Percentiles rank a stretch among this genome's conserved stretches.
Conservation (phyloP, 2,113 vertebrate genomes). For the Bungarus multicinctus region DNA sequence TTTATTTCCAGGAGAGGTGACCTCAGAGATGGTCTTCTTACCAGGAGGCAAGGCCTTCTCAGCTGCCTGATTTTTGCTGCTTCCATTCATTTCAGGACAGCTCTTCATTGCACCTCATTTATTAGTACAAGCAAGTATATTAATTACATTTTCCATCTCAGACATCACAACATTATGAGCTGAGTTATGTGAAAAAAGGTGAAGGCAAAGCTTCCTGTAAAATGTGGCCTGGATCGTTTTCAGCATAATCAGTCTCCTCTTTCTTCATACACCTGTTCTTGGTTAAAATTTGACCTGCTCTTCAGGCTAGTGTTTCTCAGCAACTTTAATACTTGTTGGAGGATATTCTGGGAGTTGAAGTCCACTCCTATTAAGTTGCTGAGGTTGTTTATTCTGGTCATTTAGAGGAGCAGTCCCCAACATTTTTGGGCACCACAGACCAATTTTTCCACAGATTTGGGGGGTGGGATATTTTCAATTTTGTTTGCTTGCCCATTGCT, state of each 20-base stretch:
- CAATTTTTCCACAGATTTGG: neutral
- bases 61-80: neutral
- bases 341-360: neutral
- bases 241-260: neutral
- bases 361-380: neutral
- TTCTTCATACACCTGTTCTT: neutral
- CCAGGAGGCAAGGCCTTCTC: neutral
- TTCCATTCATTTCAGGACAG: neutral
- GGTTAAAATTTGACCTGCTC: neutral
- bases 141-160: neutral
- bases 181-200: neutral
- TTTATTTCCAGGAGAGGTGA: conserved; percentile 16
- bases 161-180: neutral
- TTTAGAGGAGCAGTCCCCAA: neutral
- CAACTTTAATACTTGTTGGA: neutral
- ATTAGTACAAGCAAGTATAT: neutral
- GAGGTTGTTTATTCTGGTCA: neutral
- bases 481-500: neutral
- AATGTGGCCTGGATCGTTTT: neutral
- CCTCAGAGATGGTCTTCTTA: neutral
- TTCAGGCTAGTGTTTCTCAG: neutral
- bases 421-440: neutral
- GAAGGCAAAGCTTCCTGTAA: neutral
- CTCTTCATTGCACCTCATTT: neutral
- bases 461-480: neutral